phyloP scores from a whole-genome alignment of 2,888 invertebrate species.

The Heliconius aoede region DNA sequence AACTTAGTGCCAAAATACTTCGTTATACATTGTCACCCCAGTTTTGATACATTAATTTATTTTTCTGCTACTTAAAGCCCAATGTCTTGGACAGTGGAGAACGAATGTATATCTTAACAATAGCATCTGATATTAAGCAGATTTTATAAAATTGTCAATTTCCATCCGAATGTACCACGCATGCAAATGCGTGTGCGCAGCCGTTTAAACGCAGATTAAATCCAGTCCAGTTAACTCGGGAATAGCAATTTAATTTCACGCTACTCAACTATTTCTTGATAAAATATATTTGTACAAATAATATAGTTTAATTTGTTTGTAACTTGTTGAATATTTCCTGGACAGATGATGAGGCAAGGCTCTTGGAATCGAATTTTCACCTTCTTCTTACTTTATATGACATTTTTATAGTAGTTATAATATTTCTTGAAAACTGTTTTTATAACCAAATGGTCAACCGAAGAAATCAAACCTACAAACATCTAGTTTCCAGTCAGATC shows the following conservation, averaged over 20 bases:
- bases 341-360: not conserved
- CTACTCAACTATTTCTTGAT: slow-evolving; percentile 52
- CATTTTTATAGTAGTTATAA: not conserved
- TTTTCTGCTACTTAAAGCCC: not conserved
- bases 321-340: slow-evolving; percentile 30
- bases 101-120: not conserved
- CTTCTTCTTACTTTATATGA: not conserved
- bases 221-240: slow-evolving; percentile 57
- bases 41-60: not conserved
- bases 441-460: too few species aligned
- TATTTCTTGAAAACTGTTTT: not conserved
- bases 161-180: slow-evolving; percentile 26
- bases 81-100: not conserved
- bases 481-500: too few species aligned
- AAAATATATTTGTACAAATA: slow-evolving; percentile 37
- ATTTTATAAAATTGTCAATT: not conserved
- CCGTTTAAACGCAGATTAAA: slow-evolving; percentile 36
- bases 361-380: not conserved
- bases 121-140: not conserved
- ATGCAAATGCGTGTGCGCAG: slow-evolving; percentile 31
- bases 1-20: not conserved
- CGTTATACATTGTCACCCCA: not conserved
- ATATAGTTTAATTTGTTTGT: slow-evolving; percentile 40
- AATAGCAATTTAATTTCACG: slow-evolving; percentile 75
- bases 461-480: too few species aligned